Base-by-base conservation (phyloP, 2,888 invertebrate species). In the Pseudococcus viburni region DNA sequence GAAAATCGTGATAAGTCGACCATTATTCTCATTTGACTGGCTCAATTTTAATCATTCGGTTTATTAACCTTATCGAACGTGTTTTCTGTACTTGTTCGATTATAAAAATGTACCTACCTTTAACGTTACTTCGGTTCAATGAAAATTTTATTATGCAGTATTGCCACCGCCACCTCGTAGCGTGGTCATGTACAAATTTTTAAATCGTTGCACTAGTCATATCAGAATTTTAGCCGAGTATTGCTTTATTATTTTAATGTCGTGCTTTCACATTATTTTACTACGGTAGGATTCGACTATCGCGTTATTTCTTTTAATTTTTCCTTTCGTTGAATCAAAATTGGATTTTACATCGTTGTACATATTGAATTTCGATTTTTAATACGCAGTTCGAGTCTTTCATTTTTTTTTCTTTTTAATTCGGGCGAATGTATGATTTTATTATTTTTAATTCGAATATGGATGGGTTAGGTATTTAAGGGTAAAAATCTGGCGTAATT, bases 201-300 rank as follows among this genome's bases (percentile, higher is more conserved):
- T 73, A 19, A 59, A 73, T 12, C 68, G 33, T 73, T 59, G 68
- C 68, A 73, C 68, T 73, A 73, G 68, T 73, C 68, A 73, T 73
- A 73, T 73, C 68, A 73, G 33, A 73, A 33, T 73, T 73, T 73
- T 73, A 73, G 68, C 68, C 68, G 68, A 73, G 68, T 73, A 73
- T 73, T 73, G 68, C 68, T 73, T 19, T 73, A 64, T 73, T 73
- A 73, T 73, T 22, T 73, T 73, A 73, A 59, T 59, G 26, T 73
- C 33, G 26, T 73, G 26, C 68, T 73, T 73, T 73, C 68, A 73
- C 68, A 73, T 26, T 73, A 33, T 33, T 33, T 73, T 73, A 26
- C 19, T 59, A 19, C 59, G 59, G 19, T 73, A 73, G 12, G 12
- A 73, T 33, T 73, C 68, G 68, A 73, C 2, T 26, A 73, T 73